A percentile compares a stretch with the other conserved stretches of the same genome.
Evolutionary conservation across 2,113 vertebrate species (phyloP).

Genomic region (Pao palembangensis): DNA sequence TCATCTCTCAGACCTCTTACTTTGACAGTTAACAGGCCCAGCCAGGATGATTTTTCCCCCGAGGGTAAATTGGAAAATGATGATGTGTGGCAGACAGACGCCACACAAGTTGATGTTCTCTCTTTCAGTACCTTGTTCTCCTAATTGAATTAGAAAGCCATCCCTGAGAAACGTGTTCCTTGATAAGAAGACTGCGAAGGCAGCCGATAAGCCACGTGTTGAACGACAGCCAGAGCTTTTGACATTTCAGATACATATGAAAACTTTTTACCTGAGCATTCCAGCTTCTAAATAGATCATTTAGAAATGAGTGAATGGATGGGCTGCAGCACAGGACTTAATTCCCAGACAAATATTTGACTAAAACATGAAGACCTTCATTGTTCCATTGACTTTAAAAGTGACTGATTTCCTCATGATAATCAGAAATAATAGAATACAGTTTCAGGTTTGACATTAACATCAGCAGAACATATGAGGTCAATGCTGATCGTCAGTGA

Average conservation of each 20-base stretch:
- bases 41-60: conserved; percentile 19
- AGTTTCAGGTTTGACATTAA: too few species aligned
- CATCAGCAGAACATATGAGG: too few species aligned
- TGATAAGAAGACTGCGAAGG: conserved; percentile 31
- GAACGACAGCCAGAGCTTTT: conserved; percentile 13
- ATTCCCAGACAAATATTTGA: too few species aligned
- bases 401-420: too few species aligned
- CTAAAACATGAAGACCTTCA: too few species aligned
- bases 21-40: conserved; percentile 25
- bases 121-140: conserved; percentile 11
- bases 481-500: too few species aligned
- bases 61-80: conserved; percentile 27
- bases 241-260: conserved; percentile 10
- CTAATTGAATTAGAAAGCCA: conserved; percentile 35
- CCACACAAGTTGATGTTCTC: not conserved
- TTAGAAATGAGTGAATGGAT: too few species aligned
- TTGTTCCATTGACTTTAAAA: too few species aligned
- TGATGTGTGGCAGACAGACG: conserved; percentile 7
- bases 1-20: conserved; percentile 23
- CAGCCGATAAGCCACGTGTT: conserved; percentile 15
- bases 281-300: too few species aligned
- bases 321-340: too few species aligned
- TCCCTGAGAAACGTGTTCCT: conserved; percentile 16
- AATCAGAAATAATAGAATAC: too few species aligned
- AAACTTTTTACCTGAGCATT: too few species aligned